These are phyloP conservation scores for Pseudoatta argentina DNA, from an alignment of 1,140 invertebrate species.

Conservation along the genomic window DNA sequence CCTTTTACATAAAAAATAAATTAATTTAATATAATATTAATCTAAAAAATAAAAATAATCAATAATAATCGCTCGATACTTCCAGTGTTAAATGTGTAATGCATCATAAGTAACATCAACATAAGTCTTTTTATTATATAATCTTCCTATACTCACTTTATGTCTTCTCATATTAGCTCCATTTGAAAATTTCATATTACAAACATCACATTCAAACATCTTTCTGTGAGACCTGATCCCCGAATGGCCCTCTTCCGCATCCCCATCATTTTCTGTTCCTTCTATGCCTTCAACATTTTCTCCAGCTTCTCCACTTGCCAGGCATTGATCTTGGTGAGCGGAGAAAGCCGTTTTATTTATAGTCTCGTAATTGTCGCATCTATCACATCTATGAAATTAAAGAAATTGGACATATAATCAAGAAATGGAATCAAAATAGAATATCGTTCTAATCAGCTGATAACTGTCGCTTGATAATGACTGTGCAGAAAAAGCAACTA, in stretches of 20 bases:
- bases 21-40: no score
- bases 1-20: no score
- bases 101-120: no score
- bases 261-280: conserved; percentile 82
- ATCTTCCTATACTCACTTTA: conserved; percentile 85
- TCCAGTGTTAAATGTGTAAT: not conserved
- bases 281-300: conserved; percentile 83
- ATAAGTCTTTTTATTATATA: not conserved
- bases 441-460: no score
- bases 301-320: conserved; percentile 81
- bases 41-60: no score
- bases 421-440: not conserved
- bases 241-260: conserved; percentile 86
- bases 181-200: conserved; percentile 98
- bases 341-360: conserved; percentile 88
- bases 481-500: no score
- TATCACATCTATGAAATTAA: conserved; percentile 86
- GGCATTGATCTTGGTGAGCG: conserved; percentile 88
- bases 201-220: conserved; percentile 97
- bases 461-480: not conserved
- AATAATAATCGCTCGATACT: no score
- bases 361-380: conserved; percentile 90
- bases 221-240: conserved; percentile 89
- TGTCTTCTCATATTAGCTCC: conserved; percentile 97
- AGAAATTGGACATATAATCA: not conserved